Base-by-base conservation (phyloP, 2,797 vertebrate species). In the Oophaga sylvatica region DNA sequence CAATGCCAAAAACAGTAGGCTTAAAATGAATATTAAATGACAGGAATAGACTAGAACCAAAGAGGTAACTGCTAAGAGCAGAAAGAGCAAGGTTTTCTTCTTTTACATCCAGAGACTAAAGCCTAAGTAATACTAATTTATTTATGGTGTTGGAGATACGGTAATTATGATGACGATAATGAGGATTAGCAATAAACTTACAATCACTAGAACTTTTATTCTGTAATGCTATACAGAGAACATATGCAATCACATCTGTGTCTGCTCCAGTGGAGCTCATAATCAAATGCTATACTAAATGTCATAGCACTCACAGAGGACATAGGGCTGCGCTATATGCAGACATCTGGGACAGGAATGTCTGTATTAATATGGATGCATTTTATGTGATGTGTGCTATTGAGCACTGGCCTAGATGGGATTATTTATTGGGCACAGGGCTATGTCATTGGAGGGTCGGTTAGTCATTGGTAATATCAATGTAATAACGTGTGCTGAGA, bases 231-330 rank as follows among this genome's bases (percentile, higher is more conserved):
- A 73, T 73, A 17, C 70, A 73, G 70, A 73, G 19, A 41, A 45
- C 20, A 31, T 67, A 29, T 67, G 65, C 7, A 67, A 67, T 29
- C n/a, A 67, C 26, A 29, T 29, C 65, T 67, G n/a, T 41, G 31
- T 45, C 19, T 45, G 70, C 70, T 73, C 70, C 70, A 73, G 35
- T 73, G 70, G 35, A 73, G 70, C 70, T 73, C 6, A 45, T 73
- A 73, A 73, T 73, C 70, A 45, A 73, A 73, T 73, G 8, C 31
- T 45, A 73, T 73, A 45, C 19, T 71, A 41, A 41, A 71, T 71
- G 31, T 35, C 68, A 71, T 41, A 41, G 5, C 41, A 35, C 41
- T 73, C 45, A 5, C 70, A 16, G 70, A 73, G 70, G 31, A 73
- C 70, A 73, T 73, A 17, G 35, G 70, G 70, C 17, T 20, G 35